Base-by-base conservation (phyloP, 2,888 invertebrate species). In the Phanerotoma sp. region DNA sequence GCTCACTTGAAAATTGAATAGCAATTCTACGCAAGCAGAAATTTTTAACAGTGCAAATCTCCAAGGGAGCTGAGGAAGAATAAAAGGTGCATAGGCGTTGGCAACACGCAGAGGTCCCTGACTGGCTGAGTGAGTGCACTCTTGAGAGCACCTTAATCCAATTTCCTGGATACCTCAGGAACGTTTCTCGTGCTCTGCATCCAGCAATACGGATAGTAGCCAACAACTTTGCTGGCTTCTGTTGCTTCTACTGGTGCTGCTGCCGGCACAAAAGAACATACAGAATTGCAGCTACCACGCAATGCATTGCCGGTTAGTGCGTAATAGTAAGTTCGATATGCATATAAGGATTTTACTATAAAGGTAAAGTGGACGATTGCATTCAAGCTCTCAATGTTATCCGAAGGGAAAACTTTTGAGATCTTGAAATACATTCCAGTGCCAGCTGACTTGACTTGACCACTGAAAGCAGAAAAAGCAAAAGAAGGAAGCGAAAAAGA, bases 121-220 rank as follows among this genome's bases (percentile, higher is more conserved):
- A 38, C 16, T 38, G 18, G 20, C 25, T 25, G 25, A 25, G 20
- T 20, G 18, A 18, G 44, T 28, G 16, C 22, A 9, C 11, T 13
- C 7, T n/a, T n/a, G 11, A 18, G 41, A 32, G 25, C 22, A 21
- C 22, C 51, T 62, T 55, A 61, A 66, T 69, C 66, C 67, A 66
- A 65, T 69, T 69, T 64, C 63, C 63, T 50, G 62, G 42, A 62
- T 63, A 54, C 44, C 16, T 45, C 6, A 15, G 13, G 15, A 21
- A 5, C 18, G 18, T 44, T 18, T 30, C 28, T 11, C 11, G 13
- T n/a, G 11, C 16, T 44, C 22, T 25, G 6, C 28, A 15, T 21
- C 6, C 41, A 21, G 13, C 21, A 20, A 20, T 9, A 41, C 40
- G 21, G 40, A n/a, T 15, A 4, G 20, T 11, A 40, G n/a, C n/a